Conservation (phyloP, 2,113 vertebrate genomes). For the Aramus guarauna region DNA sequence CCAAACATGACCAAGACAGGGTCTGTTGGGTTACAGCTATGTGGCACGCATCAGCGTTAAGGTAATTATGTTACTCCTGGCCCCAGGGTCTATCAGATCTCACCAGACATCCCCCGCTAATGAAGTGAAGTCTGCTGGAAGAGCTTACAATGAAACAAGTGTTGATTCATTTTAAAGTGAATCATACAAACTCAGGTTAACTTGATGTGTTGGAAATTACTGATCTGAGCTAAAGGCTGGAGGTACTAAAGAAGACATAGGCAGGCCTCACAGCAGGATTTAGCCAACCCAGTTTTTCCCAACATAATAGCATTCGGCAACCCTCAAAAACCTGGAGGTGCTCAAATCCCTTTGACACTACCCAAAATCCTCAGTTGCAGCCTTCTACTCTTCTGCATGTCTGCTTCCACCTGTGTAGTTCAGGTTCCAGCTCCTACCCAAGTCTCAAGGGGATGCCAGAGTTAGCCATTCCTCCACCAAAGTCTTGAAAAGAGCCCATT, state of each 20-base stretch:
- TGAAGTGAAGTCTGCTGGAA: background rate
- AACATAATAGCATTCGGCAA: background rate
- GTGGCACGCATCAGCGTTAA: background rate
- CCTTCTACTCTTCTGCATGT: background rate
- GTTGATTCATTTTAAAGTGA: background rate
- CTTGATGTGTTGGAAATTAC: background rate
- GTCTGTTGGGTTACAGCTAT: background rate
- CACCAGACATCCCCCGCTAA: background rate
- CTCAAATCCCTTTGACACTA: background rate
- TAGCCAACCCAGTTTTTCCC: background rate
- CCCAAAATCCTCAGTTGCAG: background rate
- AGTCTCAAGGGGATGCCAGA: background rate
- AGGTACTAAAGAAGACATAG: background rate
- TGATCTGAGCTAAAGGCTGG: background rate
- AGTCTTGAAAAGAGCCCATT: background rate
- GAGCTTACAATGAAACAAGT: background rate
- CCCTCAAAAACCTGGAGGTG: background rate
- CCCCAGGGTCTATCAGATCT: background rate
- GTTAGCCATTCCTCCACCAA: background rate
- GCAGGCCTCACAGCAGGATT: background rate
- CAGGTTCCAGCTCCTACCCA: background rate
- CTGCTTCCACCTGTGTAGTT: background rate
- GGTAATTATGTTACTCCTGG: background rate
- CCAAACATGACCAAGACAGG: accelerated
- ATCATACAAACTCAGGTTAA: background rate